A percentile compares a stretch with the other conserved stretches of the same genome.
phyloP scores from a whole-genome alignment of 2,113 vertebrate genomes.

The Uria aalge region DNA sequence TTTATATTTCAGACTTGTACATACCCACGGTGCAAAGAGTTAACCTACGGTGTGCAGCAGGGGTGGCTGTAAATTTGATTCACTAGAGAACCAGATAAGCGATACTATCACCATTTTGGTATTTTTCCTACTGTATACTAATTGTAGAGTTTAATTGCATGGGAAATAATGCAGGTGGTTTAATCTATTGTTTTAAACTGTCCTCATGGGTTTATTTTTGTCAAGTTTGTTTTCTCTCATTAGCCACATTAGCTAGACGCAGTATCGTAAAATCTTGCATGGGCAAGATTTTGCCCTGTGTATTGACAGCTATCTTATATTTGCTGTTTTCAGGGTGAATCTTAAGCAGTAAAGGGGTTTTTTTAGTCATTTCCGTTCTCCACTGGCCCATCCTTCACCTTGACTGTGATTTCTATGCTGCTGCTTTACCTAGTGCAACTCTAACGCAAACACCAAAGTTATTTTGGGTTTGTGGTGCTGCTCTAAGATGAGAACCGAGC shows the following conservation, averaged over 20 bases:
- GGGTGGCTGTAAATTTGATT: constrained; percentile 42
- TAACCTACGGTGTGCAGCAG: neutral
- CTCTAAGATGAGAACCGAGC: neutral
- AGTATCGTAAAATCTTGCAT: neutral
- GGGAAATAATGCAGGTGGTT: constrained; percentile 37
- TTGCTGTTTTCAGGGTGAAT: neutral
- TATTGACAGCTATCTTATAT: neutral
- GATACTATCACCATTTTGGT: constrained; percentile 47
- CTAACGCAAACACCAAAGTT: neutral
- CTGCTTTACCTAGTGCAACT: neutral
- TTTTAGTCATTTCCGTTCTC: neutral
- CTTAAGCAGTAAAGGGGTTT: neutral
- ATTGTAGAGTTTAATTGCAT: constrained; percentile 60
- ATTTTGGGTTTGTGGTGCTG: neutral
- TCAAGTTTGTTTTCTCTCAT: constrained; percentile 18
- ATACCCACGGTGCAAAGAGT: constrained; percentile 57
- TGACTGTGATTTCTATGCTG: neutral
- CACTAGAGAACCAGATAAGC: constrained; percentile 57
- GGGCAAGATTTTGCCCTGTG: neutral
- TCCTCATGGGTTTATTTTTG: constrained; percentile 49
- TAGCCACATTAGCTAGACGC: neutral
- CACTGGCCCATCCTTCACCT: neutral
- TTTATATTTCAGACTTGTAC: constrained; percentile 74
- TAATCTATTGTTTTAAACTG: constrained; percentile 52
- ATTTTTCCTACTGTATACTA: constrained; percentile 54